Evolutionary conservation across 2,888 invertebrate genomes (phyloP), one percentile per base, ranked within the genome.

Genomic region (Protodeltote pygarga): DNA sequence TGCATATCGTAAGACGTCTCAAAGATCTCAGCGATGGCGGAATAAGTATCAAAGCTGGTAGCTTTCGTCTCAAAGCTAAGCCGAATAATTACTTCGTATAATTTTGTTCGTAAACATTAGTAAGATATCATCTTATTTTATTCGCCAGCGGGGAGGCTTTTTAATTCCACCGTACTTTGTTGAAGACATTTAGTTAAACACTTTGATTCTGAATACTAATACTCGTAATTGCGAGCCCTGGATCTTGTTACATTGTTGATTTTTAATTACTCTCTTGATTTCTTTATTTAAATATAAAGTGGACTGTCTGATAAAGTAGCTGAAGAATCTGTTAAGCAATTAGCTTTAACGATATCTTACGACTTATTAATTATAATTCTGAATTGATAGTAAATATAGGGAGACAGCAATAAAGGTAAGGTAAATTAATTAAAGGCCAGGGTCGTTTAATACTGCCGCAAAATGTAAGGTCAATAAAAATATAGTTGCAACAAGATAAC

Each of bases 51-150:
- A n/a, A n/a, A n/a, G n/a, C n/a, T n/a, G n/a, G n/a, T n/a, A n/a
- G n/a, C n/a, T 52, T 59, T 59, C 48, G 35, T 58, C 33, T 48
- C 29, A 46, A 47, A 48, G 57, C 50, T 48, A 61, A 46, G 24
- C 50, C 55, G 46, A 76, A 68, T 71, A 65, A 67, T 73, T 60
- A 57, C 65, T 48, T 62, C 70, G 71, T 65, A 70, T 66, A 70
- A 69, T 75, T 79, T 73, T 70, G 75, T 77, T 66, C 64, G 73
- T 76, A 79, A 81, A 80, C 77, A 81, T 76, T 72, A 71, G 65
- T 63, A 72, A 78, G 76, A 78, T 79, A 75, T 69, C 65, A 78
- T 81, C 75, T 75, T 59, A 65, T 68, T 71, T 73, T 70, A 63
- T 65, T 50, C 59, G 65, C 66, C 47, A 69, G 69, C 69, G 52